phyloP scores from a whole-genome alignment of 2,797 vertebrate genomes.

The Fistularia commersonii region DNA sequence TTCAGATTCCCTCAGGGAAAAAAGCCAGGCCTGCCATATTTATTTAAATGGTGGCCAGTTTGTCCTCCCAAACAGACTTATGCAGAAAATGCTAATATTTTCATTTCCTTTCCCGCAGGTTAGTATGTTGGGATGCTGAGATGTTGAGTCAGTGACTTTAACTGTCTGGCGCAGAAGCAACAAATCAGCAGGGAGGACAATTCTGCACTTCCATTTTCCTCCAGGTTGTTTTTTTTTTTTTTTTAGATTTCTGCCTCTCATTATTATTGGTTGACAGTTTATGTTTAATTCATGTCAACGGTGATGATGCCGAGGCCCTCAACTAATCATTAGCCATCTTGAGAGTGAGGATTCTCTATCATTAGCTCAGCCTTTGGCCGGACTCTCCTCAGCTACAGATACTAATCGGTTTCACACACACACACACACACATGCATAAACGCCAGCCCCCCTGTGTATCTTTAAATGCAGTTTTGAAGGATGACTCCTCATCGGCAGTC shows the following conservation, averaged over 20 bases:
- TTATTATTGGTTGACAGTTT: conserved; percentile 15
- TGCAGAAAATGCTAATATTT: no score
- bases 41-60: no score
- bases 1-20: no score
- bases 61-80: no score
- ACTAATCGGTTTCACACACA: conserved; percentile 38
- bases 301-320: conserved; percentile 19
- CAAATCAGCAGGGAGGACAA: no score
- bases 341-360: conserved; percentile 25
- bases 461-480: conserved; percentile 28
- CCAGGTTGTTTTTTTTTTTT: conserved; percentile 9
- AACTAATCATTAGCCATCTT: conserved; percentile 36
- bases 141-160: no score
- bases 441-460: conserved; percentile 20
- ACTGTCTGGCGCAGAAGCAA: no score
- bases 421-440: conserved; percentile 9
- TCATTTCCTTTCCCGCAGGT: no score
- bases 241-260: conserved; percentile 10
- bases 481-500: conserved; percentile 41
- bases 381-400: conserved; percentile 22
- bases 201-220: not conserved
- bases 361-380: conserved; percentile 37
- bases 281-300: conserved; percentile 50
- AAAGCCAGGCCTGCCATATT: no score
- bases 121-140: no score